Evolutionary conservation across 1,140 invertebrate species (phyloP).

Genomic region (Drosophila rhopaloa): DNA sequence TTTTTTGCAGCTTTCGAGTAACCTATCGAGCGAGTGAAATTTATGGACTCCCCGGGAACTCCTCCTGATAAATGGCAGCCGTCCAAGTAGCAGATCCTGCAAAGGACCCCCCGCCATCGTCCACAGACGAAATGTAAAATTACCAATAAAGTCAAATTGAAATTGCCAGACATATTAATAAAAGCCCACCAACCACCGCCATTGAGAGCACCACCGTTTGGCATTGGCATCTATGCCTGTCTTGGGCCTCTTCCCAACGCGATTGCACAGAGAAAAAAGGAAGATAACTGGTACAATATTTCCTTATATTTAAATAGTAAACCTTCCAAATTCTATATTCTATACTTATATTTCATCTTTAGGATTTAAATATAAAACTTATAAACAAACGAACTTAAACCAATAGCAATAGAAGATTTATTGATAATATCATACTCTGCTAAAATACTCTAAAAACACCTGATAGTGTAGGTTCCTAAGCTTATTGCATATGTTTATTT

Average conservation of each 20-base stretch:
- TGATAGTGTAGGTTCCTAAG: neutral
- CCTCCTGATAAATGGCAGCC: slow-evolving; percentile 34
- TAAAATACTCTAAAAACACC: too few species aligned
- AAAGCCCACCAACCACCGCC: slow-evolving; percentile 57
- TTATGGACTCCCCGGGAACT: slow-evolving; percentile 24
- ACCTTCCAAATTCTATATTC: too few species aligned
- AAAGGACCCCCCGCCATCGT: slow-evolving; percentile 11
- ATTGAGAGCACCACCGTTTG: slow-evolving; percentile 22
- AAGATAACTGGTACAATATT: too few species aligned
- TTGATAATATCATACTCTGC: too few species aligned
- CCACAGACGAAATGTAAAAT: slow-evolving; percentile 70
- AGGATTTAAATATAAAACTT: too few species aligned
- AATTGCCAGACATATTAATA: slow-evolving; percentile 84
- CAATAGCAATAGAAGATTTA: too few species aligned
- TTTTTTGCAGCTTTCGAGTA: neutral
- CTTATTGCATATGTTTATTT: neutral
- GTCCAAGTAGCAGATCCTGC: slow-evolving; percentile 31
- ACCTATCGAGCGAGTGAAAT: slow-evolving; percentile 8
- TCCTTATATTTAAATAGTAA: too few species aligned
- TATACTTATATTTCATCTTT: too few species aligned
- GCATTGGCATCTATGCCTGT: slow-evolving; percentile 27
- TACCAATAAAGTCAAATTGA: slow-evolving; percentile 82
- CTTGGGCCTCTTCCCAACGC: slow-evolving; percentile 10
- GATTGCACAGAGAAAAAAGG: slow-evolving; percentile 12
- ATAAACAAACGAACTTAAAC: too few species aligned